Percentiles rank a stretch among this genome's conserved stretches.
These are phyloP conservation scores for Amblyjoppa proteus DNA, from an alignment of 2,888 invertebrate genomes.

Conservation along the genomic window DNA sequence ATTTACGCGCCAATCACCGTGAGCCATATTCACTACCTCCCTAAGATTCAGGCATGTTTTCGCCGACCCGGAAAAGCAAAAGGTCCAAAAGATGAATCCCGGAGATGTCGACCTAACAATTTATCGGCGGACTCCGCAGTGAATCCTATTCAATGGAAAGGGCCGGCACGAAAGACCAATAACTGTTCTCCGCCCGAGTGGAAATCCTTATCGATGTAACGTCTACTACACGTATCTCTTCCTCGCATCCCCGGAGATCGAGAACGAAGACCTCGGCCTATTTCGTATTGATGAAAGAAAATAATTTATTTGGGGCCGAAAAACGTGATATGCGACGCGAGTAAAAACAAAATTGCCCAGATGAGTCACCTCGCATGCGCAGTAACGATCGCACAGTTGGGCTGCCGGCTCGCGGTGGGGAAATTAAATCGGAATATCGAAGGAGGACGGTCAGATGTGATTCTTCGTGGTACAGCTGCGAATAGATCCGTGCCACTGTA, in stretches of 20 bases:
- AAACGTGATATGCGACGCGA: not conserved
- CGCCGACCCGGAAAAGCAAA: not conserved
- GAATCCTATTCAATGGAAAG: not conserved
- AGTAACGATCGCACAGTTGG: not conserved
- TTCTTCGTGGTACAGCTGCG: conserved; percentile 10
- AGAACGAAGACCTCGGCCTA: not conserved
- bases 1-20: not conserved
- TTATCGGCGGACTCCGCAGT: not conserved
- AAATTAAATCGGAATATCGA: conserved; percentile 15
- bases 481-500: not conserved
- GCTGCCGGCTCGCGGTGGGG: not conserved
- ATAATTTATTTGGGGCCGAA: not conserved
- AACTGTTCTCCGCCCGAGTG: not conserved
- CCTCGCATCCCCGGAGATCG: not conserved
- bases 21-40: not conserved
- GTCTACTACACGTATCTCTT: not conserved
- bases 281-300: not conserved
- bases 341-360: not conserved
- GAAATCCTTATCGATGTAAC: not conserved
- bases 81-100: not conserved
- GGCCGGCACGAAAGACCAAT: not conserved
- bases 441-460: conserved; percentile 3
- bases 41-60: not conserved
- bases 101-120: not conserved
- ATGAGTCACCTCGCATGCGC: not conserved